Conservation (phyloP, 2,113 vertebrate species). For the Pandion haliaetus region DNA sequence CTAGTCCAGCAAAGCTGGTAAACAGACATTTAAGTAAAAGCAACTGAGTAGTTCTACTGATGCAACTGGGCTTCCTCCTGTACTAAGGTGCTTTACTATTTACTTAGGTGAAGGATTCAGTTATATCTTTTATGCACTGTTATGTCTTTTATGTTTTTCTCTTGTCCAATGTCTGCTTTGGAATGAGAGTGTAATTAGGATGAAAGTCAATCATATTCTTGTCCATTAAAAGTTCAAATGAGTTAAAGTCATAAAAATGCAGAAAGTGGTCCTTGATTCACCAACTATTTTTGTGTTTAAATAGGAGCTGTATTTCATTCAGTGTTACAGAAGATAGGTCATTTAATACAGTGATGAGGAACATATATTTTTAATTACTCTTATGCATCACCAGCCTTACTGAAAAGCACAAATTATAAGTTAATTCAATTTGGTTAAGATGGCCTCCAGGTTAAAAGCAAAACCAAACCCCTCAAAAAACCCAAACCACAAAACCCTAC, state of each 20-base stretch:
- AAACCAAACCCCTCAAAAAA: not conserved
- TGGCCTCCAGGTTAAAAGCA: not conserved
- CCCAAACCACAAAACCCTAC: not conserved
- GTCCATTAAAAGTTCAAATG: not conserved
- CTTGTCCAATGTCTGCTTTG: not conserved
- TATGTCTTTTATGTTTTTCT: not conserved
- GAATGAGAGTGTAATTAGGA: not conserved
- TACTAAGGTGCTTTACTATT: not conserved
- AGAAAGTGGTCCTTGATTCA: not conserved
- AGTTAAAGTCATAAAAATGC: not conserved
- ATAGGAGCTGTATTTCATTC: conserved; percentile 15
- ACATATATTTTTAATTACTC: conserved; percentile 6
- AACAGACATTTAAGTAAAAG: not conserved
- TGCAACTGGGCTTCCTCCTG: not conserved
- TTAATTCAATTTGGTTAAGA: conserved; percentile 37
- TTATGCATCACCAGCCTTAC: not conserved
- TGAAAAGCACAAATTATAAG: not conserved
- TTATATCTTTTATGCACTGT: not conserved
- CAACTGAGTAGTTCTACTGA: not conserved
- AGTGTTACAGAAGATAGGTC: not conserved
- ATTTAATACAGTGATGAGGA: not conserved
- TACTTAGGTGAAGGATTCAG: not conserved
- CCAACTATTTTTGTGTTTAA: not conserved
- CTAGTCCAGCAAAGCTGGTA: not conserved
- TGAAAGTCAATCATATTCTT: not conserved